These are phyloP conservation scores for Drosophila vallismaia DNA, from an alignment of 2,888 invertebrate genomes.

Conservation along the genomic window DNA sequence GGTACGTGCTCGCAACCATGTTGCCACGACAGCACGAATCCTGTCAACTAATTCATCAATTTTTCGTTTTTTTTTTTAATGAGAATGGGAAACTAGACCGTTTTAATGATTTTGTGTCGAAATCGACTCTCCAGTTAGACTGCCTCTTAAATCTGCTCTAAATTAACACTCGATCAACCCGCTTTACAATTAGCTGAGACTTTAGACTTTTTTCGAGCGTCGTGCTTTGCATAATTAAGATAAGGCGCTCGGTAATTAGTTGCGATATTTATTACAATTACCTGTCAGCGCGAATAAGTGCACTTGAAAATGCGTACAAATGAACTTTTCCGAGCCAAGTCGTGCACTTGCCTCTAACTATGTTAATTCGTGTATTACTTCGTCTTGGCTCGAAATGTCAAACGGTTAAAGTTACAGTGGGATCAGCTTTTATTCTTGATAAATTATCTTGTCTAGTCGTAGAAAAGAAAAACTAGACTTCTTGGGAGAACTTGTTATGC, in stretches of 20 bases:
- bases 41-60: slow-evolving; percentile 72
- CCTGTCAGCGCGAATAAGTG: slow-evolving; percentile 55
- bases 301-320: slow-evolving; percentile 40
- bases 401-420: slow-evolving; percentile 52
- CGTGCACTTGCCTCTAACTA: slow-evolving; percentile 63
- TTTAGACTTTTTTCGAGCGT: slow-evolving; percentile 1
- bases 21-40: slow-evolving; percentile 46
- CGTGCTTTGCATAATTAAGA: slow-evolving; percentile 55
- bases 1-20: slow-evolving; percentile 55
- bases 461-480: neutral
- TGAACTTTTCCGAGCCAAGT: slow-evolving; percentile 46
- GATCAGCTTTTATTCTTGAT: slow-evolving; percentile 13
- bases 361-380: slow-evolving; percentile 65
- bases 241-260: slow-evolving; percentile 67
- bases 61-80: slow-evolving; percentile 32
- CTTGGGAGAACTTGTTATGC: slow-evolving; percentile 34
- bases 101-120: slow-evolving; percentile 29
- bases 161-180: slow-evolving; percentile 1
- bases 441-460: slow-evolving; percentile 6
- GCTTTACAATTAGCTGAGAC: slow-evolving; percentile 13
- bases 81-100: neutral
- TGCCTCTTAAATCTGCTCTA: slow-evolving; percentile 16
- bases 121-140: neutral
- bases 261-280: slow-evolving; percentile 72
- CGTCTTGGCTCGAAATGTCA: slow-evolving; percentile 57